phyloP scores from a whole-genome alignment of 2,888 invertebrate genomes.

The Diaphora mendica region DNA sequence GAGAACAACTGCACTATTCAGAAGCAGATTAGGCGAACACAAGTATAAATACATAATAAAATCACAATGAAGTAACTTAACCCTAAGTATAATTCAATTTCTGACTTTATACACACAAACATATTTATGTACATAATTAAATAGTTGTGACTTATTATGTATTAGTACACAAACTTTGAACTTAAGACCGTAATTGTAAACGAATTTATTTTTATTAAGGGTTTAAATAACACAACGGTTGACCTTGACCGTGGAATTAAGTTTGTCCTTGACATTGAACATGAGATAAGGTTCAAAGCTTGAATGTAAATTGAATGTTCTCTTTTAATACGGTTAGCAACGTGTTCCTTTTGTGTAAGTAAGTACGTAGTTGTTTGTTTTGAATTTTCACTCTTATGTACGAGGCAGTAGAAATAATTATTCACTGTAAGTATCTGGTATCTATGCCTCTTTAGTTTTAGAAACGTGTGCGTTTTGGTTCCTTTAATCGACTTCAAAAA shows the following conservation, averaged over 20 bases:
- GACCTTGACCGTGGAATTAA: neutral
- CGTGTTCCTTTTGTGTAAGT: neutral
- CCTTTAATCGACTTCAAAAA: neutral
- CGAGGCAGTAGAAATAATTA: neutral
- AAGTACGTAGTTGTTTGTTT: neutral
- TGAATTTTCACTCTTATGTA: neutral
- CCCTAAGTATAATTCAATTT: too few relatives aligned
- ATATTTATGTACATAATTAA: neutral
- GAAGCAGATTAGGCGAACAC: too few relatives aligned
- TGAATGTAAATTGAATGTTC: conserved; percentile 13
- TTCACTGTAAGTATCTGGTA: neutral
- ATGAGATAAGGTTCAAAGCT: conserved; percentile 17
- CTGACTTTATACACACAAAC: neutral
- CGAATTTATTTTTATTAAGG: neutral
- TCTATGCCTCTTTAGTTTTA: neutral
- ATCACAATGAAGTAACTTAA: too few relatives aligned
- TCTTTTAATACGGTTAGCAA: neutral
- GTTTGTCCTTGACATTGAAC: conserved; percentile 21
- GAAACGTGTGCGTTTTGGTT: neutral
- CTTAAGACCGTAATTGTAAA: neutral
- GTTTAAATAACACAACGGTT: neutral
- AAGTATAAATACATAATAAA: too few relatives aligned
- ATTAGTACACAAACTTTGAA: neutral
- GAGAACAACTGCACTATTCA: too few relatives aligned
- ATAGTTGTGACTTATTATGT: neutral